phyloP scores from a whole-genome alignment of 2,113 vertebrate genomes.

The Myocastor coypus region DNA sequence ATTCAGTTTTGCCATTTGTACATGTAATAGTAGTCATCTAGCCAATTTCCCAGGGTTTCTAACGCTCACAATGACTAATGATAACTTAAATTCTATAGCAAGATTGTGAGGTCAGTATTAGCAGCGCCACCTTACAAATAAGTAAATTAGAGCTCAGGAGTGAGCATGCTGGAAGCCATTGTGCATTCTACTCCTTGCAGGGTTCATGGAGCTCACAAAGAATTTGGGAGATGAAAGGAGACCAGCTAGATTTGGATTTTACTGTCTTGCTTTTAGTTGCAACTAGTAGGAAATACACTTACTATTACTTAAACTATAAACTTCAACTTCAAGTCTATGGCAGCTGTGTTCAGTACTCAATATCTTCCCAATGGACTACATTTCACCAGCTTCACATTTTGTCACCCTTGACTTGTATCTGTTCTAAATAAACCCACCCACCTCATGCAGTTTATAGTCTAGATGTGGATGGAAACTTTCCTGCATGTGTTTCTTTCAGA shows the following conservation, averaged over 20 bases:
- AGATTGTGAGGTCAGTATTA: not conserved
- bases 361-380: not conserved
- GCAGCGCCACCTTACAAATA: not conserved
- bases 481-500: not conserved
- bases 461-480: not conserved
- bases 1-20: not conserved
- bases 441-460: not conserved
- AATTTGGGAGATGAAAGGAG: not conserved
- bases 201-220: not conserved
- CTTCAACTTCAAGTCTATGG: not conserved
- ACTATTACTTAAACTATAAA: not conserved
- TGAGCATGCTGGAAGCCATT: not conserved
- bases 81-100: slow-evolving; percentile 22
- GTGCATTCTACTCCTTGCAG: not conserved
- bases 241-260: not conserved
- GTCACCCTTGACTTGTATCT: not conserved
- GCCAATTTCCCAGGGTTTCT: not conserved
- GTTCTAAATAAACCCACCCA: not conserved
- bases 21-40: not conserved
- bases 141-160: not conserved
- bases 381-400: not conserved
- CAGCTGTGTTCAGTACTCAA: not conserved
- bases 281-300: not conserved
- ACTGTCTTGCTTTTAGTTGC: slow-evolving; percentile 5
- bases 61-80: slow-evolving; percentile 27